Evolutionary conservation across 2,888 invertebrate genomes (phyloP), one percentile per base, ranked within the genome.

Genomic region (Clitarchus hookeri): DNA sequence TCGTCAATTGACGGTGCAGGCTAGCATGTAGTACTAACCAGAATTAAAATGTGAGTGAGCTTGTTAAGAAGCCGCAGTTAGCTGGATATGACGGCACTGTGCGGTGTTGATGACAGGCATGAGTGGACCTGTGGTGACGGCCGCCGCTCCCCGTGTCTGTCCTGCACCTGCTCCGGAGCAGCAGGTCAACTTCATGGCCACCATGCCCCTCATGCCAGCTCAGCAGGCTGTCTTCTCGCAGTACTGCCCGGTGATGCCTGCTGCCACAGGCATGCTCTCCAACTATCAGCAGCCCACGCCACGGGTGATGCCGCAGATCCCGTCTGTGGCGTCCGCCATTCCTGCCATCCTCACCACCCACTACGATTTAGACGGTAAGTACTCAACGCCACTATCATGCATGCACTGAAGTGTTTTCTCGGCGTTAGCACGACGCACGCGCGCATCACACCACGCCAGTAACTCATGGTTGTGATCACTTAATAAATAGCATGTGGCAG

Each of bases 31-130:
- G n/a, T n/a, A n/a, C n/a, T n/a, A n/a, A n/a, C n/a, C n/a, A n/a
- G n/a, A n/a, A n/a, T n/a, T n/a, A n/a, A n/a, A n/a, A n/a, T n/a
- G n/a, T n/a, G n/a, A n/a, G n/a, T n/a, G n/a, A n/a, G n/a, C n/a
- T n/a, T n/a, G n/a, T n/a, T n/a, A n/a, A 48, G 48, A 48, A 48
- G 12, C 48, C 6, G 12, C 6, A 9, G 48, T 48, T 48, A 12
- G 48, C 12, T 48, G 48, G 6, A 9, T 48, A 12, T 48, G 48
- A 48, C 16, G 83, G 83, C 36, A 26, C 6, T 2, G 89, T 92
- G 94, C 92, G 91, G 93, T 90, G 91, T 94, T 91, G 91, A 94
- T 91, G 23, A 92, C 94, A 90, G 91, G 93, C 92, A 92, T 94
- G 88, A 92, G 94, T 91, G 91, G 93, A 90, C 92, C 94, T 91